A percentile compares a stretch with the other conserved stretches of the same genome.
Evolutionary conservation across 1,140 invertebrate species (phyloP).

Genomic region (Microplitis mediator): DNA sequence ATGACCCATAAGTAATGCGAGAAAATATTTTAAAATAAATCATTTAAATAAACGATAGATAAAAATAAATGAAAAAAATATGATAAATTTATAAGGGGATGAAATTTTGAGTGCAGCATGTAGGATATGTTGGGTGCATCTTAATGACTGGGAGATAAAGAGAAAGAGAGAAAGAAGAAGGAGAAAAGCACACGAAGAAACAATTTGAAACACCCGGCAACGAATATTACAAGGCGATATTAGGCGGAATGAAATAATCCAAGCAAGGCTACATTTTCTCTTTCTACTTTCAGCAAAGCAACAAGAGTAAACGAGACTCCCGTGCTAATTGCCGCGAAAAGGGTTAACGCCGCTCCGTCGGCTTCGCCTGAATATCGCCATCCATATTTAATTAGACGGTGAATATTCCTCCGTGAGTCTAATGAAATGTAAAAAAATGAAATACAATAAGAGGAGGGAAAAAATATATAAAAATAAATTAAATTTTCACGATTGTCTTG

Average conservation of each 20-base stretch:
- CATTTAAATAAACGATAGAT: too few species aligned
- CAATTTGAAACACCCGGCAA: slow-evolving; percentile 57
- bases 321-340: slow-evolving; percentile 58
- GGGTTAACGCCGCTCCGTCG: slow-evolving; percentile 48
- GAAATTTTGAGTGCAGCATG: too few species aligned
- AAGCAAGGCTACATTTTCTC: slow-evolving; percentile 40
- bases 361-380: slow-evolving; percentile 48
- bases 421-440: slow-evolving; percentile 22
- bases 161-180: neutral
- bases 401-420: slow-evolving; percentile 33
- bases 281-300: slow-evolving; percentile 39
- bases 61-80: too few species aligned
- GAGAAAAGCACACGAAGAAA: slow-evolving; percentile 42
- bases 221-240: slow-evolving; percentile 60
- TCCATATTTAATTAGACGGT: slow-evolving; percentile 57
- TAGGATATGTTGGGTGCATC: too few species aligned
- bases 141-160: too few species aligned
- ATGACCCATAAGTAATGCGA: too few species aligned
- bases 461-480: neutral
- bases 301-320: slow-evolving; percentile 56
- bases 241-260: slow-evolving; percentile 59
- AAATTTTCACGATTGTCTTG: slow-evolving; percentile 22
- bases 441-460: slow-evolving; percentile 3
- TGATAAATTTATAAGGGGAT: too few species aligned
- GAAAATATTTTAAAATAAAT: too few species aligned